Evolutionary conservation across 2,888 invertebrate species (phyloP).

Genomic region (Epiblema foenella): DNA sequence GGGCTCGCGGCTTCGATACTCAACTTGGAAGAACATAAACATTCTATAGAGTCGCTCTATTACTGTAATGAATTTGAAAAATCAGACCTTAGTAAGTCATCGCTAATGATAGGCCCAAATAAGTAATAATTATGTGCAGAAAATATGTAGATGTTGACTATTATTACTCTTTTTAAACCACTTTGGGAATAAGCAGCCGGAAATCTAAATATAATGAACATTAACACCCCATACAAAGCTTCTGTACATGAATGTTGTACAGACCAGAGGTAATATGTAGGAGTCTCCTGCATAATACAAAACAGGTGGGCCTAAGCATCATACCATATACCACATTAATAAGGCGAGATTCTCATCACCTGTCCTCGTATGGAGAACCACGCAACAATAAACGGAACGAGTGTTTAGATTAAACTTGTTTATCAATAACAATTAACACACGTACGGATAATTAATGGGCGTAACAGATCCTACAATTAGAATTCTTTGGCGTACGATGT

Average conservation of each 20-base stretch:
- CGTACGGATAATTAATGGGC: conserved; percentile 16
- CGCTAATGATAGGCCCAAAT: no score
- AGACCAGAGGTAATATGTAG: background rate
- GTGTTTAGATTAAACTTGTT: conserved; percentile 30
- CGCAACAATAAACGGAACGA: conserved; percentile 17
- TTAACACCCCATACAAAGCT: background rate
- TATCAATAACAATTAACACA: conserved; percentile 33
- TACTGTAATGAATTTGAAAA: no score
- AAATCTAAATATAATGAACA: background rate
- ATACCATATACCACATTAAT: background rate
- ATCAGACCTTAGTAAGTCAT: no score
- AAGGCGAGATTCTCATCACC: conserved; percentile 13
- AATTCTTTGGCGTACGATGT: conserved; percentile 19
- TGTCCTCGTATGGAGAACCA: conserved; percentile 6
- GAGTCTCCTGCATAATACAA: background rate
- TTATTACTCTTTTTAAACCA: background rate
- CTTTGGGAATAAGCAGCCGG: background rate
- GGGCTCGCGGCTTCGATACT: background rate
- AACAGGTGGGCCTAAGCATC: conserved; percentile 2
- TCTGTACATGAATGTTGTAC: background rate
- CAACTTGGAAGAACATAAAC: background rate
- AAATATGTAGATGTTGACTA: no score
- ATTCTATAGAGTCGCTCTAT: background rate
- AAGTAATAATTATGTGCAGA: no score
- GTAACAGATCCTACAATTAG: conserved; percentile 25